Evolutionary conservation across 2,888 invertebrate species (phyloP).

Genomic region (Conops quadrifasciatus): DNA sequence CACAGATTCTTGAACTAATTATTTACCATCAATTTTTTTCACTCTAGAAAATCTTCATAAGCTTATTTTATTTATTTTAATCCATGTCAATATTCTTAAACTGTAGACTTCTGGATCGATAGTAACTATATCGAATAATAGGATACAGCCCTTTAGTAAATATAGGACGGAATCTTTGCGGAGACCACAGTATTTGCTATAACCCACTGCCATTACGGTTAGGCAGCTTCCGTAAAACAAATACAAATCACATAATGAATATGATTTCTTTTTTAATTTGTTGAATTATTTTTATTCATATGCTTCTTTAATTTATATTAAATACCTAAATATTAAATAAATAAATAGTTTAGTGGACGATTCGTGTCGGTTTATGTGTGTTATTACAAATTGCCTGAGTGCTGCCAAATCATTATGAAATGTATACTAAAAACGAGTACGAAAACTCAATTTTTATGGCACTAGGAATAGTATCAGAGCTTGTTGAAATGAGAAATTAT

Average conservation of each 20-base stretch:
- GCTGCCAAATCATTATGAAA: not conserved
- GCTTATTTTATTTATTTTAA: too few species aligned
- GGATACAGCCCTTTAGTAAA: too few species aligned
- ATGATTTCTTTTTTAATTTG: constrained; percentile 46
- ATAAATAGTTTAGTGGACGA: constrained; percentile 42
- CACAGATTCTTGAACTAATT: too few species aligned
- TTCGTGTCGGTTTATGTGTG: not conserved
- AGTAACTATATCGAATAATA: too few species aligned
- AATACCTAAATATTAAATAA: constrained; percentile 54
- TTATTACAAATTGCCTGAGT: not conserved
- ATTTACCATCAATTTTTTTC: too few species aligned
- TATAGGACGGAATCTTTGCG: too few species aligned
- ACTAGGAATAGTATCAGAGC: constrained; percentile 5
- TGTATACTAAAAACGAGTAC: not conserved
- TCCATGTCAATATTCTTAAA: too few species aligned
- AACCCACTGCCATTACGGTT: too few species aligned
- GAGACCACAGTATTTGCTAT: too few species aligned
- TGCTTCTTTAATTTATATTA: constrained; percentile 51
- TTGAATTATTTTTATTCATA: constrained; percentile 60
- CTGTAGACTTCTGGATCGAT: too few species aligned
- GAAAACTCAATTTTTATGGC: constrained; percentile 11
- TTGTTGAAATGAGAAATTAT: not conserved
- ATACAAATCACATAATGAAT: not conserved
- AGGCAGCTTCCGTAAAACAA: too few species aligned
- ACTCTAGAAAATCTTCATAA: too few species aligned